Evolutionary conservation across 2,113 vertebrate species (phyloP).

Genomic region (Plestiodon gilberti): DNA sequence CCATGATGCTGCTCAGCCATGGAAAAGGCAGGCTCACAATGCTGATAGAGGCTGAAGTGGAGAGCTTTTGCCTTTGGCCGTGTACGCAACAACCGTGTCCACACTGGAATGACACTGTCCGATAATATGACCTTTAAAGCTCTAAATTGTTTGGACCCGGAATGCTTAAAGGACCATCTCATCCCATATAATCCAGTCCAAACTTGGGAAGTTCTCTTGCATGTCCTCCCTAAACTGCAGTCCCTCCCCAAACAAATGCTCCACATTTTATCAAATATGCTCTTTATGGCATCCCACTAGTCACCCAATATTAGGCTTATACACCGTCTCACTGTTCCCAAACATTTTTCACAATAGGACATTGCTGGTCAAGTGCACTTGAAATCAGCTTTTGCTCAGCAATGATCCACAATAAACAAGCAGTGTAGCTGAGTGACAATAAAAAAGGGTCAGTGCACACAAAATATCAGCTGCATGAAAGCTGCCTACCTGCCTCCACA

Average conservation of each 20-base stretch:
- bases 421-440: neutral
- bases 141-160: neutral
- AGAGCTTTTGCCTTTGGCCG: neutral
- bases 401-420: slow-evolving; percentile 1
- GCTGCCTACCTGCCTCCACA: neutral
- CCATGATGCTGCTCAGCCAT: neutral
- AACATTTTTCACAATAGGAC: neutral
- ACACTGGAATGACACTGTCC: too few relatives aligned
- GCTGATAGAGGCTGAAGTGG: neutral
- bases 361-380: neutral
- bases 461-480: neutral
- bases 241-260: neutral
- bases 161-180: too few relatives aligned
- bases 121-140: too few relatives aligned
- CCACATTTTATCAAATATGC: neutral
- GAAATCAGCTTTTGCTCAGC: neutral
- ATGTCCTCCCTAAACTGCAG: neutral
- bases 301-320: neutral
- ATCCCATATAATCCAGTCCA: too few relatives aligned
- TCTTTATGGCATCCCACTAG: neutral
- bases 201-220: too few relatives aligned
- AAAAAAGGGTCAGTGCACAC: slow-evolving; percentile 5
- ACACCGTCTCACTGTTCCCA: neutral
- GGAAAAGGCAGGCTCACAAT: neutral
- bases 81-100: neutral